These are phyloP conservation scores for Nasonia giraulti DNA, from an alignment of 1,140 invertebrate species.

Conservation along the genomic window DNA sequence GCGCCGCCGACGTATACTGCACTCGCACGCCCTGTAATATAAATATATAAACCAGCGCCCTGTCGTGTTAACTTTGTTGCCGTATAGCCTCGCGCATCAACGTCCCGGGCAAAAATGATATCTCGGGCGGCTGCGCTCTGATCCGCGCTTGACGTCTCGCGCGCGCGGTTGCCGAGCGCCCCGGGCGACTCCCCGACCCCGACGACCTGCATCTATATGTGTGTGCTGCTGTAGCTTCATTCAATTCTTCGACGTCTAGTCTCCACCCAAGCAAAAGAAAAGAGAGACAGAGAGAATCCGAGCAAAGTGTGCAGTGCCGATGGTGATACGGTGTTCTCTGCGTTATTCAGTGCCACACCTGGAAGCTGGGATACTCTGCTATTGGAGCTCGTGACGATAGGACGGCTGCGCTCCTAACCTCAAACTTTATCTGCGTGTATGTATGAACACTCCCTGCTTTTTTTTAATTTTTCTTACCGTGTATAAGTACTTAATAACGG, in stretches of 20 bases:
- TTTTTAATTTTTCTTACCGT: too few species aligned
- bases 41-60: too few species aligned
- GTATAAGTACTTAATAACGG: too few species aligned
- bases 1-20: background rate
- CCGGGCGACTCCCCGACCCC: background rate
- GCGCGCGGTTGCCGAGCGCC: background rate
- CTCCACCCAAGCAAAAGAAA: background rate
- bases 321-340: background rate
- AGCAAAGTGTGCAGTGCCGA: background rate
- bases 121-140: background rate
- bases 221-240: background rate
- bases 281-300: background rate
- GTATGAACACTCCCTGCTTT: background rate
- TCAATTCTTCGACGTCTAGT: too few species aligned
- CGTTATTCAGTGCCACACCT: background rate
- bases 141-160: too few species aligned
- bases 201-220: background rate
- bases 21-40: too few species aligned
- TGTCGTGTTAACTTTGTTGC: background rate
- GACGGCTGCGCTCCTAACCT: conserved; percentile 4
- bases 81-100: background rate
- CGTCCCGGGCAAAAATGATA: too few species aligned
- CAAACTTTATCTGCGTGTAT: background rate
- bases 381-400: background rate
- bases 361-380: too few species aligned